phyloP scores from a whole-genome alignment of 2,797 vertebrate species.

The Melanotaenia boesemani region DNA sequence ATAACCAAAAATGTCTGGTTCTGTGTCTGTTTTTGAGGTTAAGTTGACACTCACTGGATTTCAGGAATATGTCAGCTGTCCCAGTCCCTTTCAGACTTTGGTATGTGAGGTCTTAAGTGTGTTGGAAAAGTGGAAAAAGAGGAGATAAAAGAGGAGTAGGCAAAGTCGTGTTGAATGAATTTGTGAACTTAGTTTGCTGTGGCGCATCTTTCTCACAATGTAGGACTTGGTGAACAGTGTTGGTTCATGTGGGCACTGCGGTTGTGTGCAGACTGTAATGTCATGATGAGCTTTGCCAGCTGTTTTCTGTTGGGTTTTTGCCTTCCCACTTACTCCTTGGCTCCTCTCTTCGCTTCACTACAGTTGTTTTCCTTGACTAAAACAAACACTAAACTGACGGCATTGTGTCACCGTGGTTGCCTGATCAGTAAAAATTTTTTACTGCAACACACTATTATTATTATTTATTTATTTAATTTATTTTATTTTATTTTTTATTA shows the following conservation, averaged over 20 bases:
- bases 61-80: constrained; percentile 54
- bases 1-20: constrained; percentile 60
- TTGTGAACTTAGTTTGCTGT: constrained; percentile 8
- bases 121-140: constrained; percentile 42
- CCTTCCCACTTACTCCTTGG: constrained; percentile 3
- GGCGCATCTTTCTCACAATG: constrained; percentile 13
- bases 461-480: constrained; percentile 10
- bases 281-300: constrained; percentile 44
- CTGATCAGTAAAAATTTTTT: constrained; percentile 17
- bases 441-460: not conserved
- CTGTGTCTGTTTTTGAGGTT: constrained; percentile 63
- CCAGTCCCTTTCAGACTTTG: constrained; percentile 27
- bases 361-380: constrained; percentile 3
- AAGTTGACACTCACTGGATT: constrained; percentile 42
- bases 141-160: constrained; percentile 15
- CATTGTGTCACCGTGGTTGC: constrained; percentile 2
- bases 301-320: constrained; percentile 25
- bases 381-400: not conserved
- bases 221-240: constrained; percentile 43
- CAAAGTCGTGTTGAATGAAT: not conserved
- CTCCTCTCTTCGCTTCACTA: not conserved
- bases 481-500: constrained; percentile 10
- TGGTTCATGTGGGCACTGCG: constrained; percentile 59
- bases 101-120: constrained; percentile 40
- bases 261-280: constrained; percentile 50